phyloP scores from a whole-genome alignment of 2,797 vertebrate species.

The Champsocephalus esox region DNA sequence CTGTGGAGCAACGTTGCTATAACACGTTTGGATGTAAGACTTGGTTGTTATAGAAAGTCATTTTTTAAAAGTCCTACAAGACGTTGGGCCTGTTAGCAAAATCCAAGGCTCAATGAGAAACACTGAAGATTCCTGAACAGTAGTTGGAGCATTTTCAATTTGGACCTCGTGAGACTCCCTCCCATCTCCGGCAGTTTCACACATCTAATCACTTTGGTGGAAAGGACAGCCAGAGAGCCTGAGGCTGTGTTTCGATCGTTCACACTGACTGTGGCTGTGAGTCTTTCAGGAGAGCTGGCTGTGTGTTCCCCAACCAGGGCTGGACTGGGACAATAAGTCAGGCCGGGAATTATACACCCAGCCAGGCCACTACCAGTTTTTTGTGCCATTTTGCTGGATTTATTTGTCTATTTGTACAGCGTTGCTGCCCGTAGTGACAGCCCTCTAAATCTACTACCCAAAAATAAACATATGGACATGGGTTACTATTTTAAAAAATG shows the following conservation, averaged over 20 bases:
- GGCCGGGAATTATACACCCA: no score
- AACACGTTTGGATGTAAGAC: no score
- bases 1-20: no score
- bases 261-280: background rate
- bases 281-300: background rate
- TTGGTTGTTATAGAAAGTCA: no score
- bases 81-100: background rate
- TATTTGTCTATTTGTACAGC: no score
- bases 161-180: background rate
- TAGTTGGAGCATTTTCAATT: background rate
- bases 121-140: background rate
- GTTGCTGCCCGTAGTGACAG: no score
- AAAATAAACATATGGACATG: no score
- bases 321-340: no score
- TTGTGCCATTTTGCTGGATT: no score
- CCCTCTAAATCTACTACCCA: no score
- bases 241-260: background rate
- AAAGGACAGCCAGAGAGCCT: background rate
- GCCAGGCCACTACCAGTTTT: no score
- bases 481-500: no score
- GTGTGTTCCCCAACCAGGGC: background rate
- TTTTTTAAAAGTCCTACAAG: background rate
- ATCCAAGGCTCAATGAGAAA: background rate
- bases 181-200: constrained; percentile 6
- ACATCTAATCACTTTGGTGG: background rate